A percentile compares a stretch with the other conserved stretches of the same genome.
These are phyloP conservation scores for Epinephelus malabaricus DNA, from an alignment of 2,797 vertebrate genomes.

Conservation along the genomic window DNA sequence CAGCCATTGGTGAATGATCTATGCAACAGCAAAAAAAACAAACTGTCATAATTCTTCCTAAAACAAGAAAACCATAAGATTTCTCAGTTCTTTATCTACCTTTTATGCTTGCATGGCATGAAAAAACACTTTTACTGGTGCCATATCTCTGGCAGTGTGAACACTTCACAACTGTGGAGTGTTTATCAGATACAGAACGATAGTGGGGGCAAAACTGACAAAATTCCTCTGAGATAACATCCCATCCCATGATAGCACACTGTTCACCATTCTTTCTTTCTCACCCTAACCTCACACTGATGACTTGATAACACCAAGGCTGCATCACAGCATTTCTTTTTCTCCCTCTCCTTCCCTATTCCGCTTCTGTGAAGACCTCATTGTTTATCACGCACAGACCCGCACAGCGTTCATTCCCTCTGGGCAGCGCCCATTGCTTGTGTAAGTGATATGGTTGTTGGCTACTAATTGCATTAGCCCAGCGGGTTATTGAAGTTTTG, in stretches of 20 bases:
- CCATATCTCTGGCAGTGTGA: slow-evolving; percentile 55
- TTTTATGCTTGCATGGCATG: slow-evolving; percentile 26
- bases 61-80: slow-evolving; percentile 1
- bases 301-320: slow-evolving; percentile 59
- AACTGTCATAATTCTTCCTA: slow-evolving; percentile 1
- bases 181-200: slow-evolving; percentile 60
- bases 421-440: slow-evolving; percentile 48
- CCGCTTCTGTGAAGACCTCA: slow-evolving; percentile 38
- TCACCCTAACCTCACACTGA: slow-evolving; percentile 36
- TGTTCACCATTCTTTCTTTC: slow-evolving; percentile 43
- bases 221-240: slow-evolving; percentile 53
- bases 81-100: slow-evolving; percentile 31
- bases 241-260: slow-evolving; percentile 41
- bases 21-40: not conserved
- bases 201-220: slow-evolving; percentile 46
- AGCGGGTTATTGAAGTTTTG: slow-evolving; percentile 80
- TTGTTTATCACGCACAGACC: slow-evolving; percentile 58
- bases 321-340: slow-evolving; percentile 38
- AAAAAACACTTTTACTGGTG: slow-evolving; percentile 57
- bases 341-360: not conserved
- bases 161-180: slow-evolving; percentile 47
- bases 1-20: not conserved
- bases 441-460: slow-evolving; percentile 78
- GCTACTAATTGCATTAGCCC: slow-evolving; percentile 82
- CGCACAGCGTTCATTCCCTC: slow-evolving; percentile 33